Conservation (phyloP, 2,113 vertebrate genomes). For the Poicephalus meyeri region DNA sequence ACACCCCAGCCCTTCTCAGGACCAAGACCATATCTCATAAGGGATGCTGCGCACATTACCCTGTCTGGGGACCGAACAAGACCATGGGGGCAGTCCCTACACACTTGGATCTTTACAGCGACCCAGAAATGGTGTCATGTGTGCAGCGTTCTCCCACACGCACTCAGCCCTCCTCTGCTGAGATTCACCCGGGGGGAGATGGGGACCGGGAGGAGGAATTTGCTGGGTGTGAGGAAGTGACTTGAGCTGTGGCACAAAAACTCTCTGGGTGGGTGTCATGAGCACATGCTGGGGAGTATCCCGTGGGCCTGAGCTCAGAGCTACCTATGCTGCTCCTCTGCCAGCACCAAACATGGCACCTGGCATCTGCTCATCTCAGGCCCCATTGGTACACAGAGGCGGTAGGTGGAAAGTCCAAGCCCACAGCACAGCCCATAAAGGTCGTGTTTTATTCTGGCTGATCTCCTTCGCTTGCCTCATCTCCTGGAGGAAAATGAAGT, state of each 20-base stretch:
- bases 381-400: conserved; percentile 54
- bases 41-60: not conserved
- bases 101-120: not conserved
- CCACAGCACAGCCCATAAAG: conserved; percentile 62
- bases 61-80: not conserved
- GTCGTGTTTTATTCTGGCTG: conserved; percentile 68
- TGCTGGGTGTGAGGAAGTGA: conserved; percentile 48
- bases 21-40: not conserved
- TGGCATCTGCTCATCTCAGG: conserved; percentile 62
- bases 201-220: conserved; percentile 13
- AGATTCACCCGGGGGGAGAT: not conserved
- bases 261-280: conserved; percentile 57
- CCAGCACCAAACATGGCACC: conserved; percentile 59
- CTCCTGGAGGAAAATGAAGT: conserved; percentile 61
- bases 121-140: not conserved
- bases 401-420: conserved; percentile 66
- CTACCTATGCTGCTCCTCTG: conserved; percentile 56
- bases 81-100: not conserved
- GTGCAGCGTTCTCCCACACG: not conserved
- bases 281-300: conserved; percentile 59
- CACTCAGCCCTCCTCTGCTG: not conserved
- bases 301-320: conserved; percentile 63
- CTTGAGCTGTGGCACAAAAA: conserved; percentile 53
- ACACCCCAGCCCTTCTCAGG: not conserved
- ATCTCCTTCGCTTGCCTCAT: conserved; percentile 60